These are phyloP conservation scores for Selenia dentaria DNA, from an alignment of 2,888 invertebrate species.

Conservation along the genomic window DNA sequence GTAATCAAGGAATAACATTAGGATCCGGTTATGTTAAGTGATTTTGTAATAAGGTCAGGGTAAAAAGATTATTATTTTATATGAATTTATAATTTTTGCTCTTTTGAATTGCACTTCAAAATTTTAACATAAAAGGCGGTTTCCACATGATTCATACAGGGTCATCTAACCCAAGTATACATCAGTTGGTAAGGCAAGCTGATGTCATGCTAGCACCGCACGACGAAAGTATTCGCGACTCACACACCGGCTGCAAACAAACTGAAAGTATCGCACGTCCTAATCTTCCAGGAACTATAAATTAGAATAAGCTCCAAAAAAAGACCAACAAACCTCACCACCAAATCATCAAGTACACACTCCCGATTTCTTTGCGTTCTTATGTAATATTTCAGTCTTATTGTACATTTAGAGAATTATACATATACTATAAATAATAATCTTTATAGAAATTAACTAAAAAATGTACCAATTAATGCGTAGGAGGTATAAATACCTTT, in stretches of 20 bases:
- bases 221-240: constrained; percentile 44
- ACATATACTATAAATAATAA: constrained; percentile 25
- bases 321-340: constrained; percentile 35
- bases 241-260: constrained; percentile 30
- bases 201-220: constrained; percentile 71
- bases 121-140: too few relatives aligned
- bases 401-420: constrained; percentile 22
- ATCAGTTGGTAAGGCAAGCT: constrained; percentile 59
- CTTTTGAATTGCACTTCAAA: too few relatives aligned
- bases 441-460: constrained; percentile 34
- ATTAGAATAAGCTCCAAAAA: constrained; percentile 49
- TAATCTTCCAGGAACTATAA: constrained; percentile 48
- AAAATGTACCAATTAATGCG: constrained; percentile 53
- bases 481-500: constrained; percentile 80
- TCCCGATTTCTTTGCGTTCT: constrained; percentile 51
- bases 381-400: constrained; percentile 68
- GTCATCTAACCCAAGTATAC: constrained; percentile 68
- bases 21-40: too few relatives aligned
- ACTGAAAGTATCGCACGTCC: constrained; percentile 39
- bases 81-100: too few relatives aligned
- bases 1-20: too few relatives aligned
- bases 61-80: too few relatives aligned
- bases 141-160: background rate
- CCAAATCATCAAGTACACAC: constrained; percentile 36
- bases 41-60: too few relatives aligned